Evolutionary conservation across 2,797 vertebrate genomes (phyloP).

Genomic region (Pogonophryne albipinna): DNA sequence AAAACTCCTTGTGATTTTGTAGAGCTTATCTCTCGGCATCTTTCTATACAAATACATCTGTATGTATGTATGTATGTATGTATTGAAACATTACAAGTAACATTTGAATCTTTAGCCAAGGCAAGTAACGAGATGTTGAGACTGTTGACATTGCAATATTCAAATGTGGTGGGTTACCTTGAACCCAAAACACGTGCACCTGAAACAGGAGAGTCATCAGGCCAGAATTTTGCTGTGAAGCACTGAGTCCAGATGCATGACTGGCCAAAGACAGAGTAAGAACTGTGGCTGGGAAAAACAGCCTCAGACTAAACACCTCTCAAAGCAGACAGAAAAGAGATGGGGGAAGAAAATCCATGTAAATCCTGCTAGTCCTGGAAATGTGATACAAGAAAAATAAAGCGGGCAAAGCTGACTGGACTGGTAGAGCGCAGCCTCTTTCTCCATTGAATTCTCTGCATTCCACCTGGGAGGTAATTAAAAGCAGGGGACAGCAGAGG

Average conservation of each 20-base stretch:
- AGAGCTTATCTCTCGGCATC: background rate
- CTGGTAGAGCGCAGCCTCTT: conserved; percentile 54
- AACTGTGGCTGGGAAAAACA: conserved; percentile 80
- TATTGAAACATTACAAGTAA: conserved; percentile 26
- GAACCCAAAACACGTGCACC: conserved; percentile 66
- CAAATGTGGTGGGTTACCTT: conserved; percentile 39
- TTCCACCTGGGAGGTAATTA: conserved; percentile 76
- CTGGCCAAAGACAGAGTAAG: conserved; percentile 54
- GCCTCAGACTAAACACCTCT: conserved; percentile 86
- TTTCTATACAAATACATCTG: background rate
- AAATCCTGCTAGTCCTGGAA: conserved; percentile 80
- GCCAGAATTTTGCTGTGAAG: conserved; percentile 46
- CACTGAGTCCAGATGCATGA: conserved; percentile 68
- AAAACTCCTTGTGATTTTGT: background rate
- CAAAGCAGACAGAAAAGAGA: conserved; percentile 66
- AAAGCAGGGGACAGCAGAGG: conserved; percentile 55
- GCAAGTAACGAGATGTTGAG: background rate
- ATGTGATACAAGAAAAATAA: conserved; percentile 85
- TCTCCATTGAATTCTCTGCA: conserved; percentile 74
- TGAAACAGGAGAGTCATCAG: conserved; percentile 56
- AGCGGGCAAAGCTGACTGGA: conserved; percentile 76
- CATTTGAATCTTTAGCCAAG: conserved; percentile 17
- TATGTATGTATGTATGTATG: background rate
- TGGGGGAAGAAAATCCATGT: conserved; percentile 72
- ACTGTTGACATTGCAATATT: conserved; percentile 49